Evolutionary conservation across 2,888 invertebrate species (phyloP).

Genomic region (Epiblema foenella): DNA sequence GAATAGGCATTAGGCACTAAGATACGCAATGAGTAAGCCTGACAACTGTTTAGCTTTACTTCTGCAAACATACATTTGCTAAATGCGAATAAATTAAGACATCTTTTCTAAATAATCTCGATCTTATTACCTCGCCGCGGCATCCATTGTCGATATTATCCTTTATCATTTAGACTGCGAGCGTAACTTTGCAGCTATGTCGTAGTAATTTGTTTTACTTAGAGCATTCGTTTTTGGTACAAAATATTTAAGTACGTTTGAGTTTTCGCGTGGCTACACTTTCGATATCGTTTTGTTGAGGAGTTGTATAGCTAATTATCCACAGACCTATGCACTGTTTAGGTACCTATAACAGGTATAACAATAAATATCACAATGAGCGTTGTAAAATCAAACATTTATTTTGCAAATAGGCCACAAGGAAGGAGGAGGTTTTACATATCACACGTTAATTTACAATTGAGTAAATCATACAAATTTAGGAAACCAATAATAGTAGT

Average conservation of each 20-base stretch:
- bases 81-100: constrained; percentile 3
- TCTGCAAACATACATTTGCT: constrained; percentile 29
- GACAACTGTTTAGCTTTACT: constrained; percentile 35
- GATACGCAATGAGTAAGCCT: constrained; percentile 43
- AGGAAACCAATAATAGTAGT: too few species aligned
- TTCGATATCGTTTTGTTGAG: constrained; percentile 21
- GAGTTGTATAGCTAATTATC: not conserved
- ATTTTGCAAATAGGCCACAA: too few species aligned
- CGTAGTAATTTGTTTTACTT: constrained; percentile 36
- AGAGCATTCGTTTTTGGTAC: constrained; percentile 33
- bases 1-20: constrained; percentile 43
- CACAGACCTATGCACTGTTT: not conserved
- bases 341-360: too few species aligned
- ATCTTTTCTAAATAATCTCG: constrained; percentile 1
- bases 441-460: too few species aligned
- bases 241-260: constrained; percentile 28
- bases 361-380: not conserved
- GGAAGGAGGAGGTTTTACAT: too few species aligned
- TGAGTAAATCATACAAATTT: too few species aligned
- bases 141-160: constrained; percentile 14
- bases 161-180: constrained; percentile 12
- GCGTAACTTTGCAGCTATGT: constrained; percentile 15
- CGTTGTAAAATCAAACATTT: not conserved
- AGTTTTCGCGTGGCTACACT: constrained; percentile 19
- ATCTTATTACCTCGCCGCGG: constrained; percentile 3